phyloP scores from a whole-genome alignment of 2,797 vertebrate genomes.

The Melanotaenia pygmaea region DNA sequence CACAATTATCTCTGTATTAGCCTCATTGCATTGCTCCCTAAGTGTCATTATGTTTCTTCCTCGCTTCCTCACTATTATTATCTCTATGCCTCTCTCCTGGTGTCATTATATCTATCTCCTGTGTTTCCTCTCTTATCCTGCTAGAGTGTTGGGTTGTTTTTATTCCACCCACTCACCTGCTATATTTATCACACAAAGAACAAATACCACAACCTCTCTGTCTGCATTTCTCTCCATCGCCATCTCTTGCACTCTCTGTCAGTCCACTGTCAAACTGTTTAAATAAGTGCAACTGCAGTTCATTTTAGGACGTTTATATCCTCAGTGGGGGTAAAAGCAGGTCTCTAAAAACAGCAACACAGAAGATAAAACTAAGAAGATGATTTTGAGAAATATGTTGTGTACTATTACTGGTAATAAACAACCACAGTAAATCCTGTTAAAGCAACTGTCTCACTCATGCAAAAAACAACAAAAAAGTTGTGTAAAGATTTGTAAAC shows the following conservation, averaged over 20 bases:
- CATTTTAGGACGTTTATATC: slow-evolving; percentile 52
- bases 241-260: slow-evolving; percentile 53
- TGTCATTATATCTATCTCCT: slow-evolving; percentile 72
- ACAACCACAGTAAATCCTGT: slow-evolving; percentile 10
- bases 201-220: slow-evolving; percentile 73
- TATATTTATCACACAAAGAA: slow-evolving; percentile 80
- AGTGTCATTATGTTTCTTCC: slow-evolving; percentile 59
- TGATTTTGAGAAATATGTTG: slow-evolving; percentile 18
- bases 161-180: slow-evolving; percentile 78
- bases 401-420: slow-evolving; percentile 17
- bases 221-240: slow-evolving; percentile 58
- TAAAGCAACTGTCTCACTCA: background rate
- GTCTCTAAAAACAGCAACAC: slow-evolving; percentile 47
- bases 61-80: slow-evolving; percentile 63
- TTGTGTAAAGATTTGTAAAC: background rate
- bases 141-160: slow-evolving; percentile 70
- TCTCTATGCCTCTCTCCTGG: slow-evolving; percentile 60
- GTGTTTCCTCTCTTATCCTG: slow-evolving; percentile 71
- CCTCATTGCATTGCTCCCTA: slow-evolving; percentile 46
- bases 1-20: slow-evolving; percentile 66
- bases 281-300: slow-evolving; percentile 61
- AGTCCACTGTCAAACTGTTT: slow-evolving; percentile 68
- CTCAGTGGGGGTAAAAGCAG: slow-evolving; percentile 58
- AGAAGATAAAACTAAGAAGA: slow-evolving; percentile 44
- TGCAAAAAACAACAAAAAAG: background rate